These are phyloP conservation scores for Pseudopleuronectes americanus DNA, from an alignment of 2,797 vertebrate species.

Conservation along the genomic window DNA sequence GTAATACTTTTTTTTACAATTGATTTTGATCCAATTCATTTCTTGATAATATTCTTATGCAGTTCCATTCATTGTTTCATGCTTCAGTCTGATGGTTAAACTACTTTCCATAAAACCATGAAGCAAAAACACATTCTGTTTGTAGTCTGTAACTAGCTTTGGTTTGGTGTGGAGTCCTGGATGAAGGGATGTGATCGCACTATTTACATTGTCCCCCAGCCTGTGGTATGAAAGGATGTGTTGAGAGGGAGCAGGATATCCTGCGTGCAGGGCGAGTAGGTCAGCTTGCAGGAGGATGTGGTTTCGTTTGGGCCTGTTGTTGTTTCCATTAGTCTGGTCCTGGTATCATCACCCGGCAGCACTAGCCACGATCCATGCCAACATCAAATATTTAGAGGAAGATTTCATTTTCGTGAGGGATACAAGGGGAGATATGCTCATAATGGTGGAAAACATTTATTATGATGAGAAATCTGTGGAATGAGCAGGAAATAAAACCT, in stretches of 20 bases:
- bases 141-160: too few relatives aligned
- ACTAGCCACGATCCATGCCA: not conserved
- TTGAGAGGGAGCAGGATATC: conserved; percentile 63
- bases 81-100: not conserved
- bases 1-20: too few relatives aligned
- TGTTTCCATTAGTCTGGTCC: not conserved
- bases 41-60: too few relatives aligned
- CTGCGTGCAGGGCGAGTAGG: conserved; percentile 35
- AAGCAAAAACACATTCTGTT: not conserved
- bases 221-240: conserved; percentile 41
- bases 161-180: conserved; percentile 9
- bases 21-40: too few relatives aligned
- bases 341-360: conserved; percentile 20
- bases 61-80: too few relatives aligned
- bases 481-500: too few relatives aligned
- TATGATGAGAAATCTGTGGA: too few relatives aligned
- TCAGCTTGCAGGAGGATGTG: conserved; percentile 49
- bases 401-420: not conserved
- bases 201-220: conserved; percentile 50
- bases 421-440: not conserved
- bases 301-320: conserved; percentile 37
- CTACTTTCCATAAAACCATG: not conserved
- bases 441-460: not conserved
- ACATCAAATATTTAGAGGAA: conserved; percentile 28
- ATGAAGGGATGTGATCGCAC: conserved; percentile 34